Base-by-base conservation (phyloP, 2,888 invertebrate species). In the Apeira syringaria region DNA sequence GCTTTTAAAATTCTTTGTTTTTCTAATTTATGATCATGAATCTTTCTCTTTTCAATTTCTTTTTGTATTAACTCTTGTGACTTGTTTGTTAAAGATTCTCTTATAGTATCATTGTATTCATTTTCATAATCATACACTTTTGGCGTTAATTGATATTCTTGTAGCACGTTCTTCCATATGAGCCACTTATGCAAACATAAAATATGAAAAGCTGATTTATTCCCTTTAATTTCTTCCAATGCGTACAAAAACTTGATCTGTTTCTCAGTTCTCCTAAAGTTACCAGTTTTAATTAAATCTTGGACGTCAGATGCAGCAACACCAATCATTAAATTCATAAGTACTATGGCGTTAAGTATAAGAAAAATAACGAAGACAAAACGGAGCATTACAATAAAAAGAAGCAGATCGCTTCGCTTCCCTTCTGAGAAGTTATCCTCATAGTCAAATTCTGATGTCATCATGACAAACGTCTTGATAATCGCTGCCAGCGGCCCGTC, bases 251-350 rank as follows among this genome's bases (percentile, higher is more conserved):
- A 43, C 0, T 32, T 24, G 5, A 43, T 37, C 17, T 37, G 43
- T 8, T 37, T 91, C 2, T 79, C 84, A 3, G 91, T 58, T 42
- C 91, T 70, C 33, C 83, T 77, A n/a, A 91, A 84, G 48, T 89
- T 88, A 0, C 92, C 92, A 35, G 91, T 74, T 2, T 88, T 71
- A 68, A 91, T 89, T 39, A 92, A 70, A 40, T 85, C 84, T 38
- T 85, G 87, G 1, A 91, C 88, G 48, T 92, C 91, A 51, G 89
- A 91, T 0, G 92, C 92, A 5, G 92, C 91, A 6, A 92, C 81
- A 58, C 91, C 92, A 0, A 91, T 87, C 68, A 91, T 77, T 11
- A 92, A 67, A 55, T 92, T 92, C 91, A 92, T 91, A n/a, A 92
- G 68, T 0, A 43, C 43, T 5, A 43, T 24, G 5, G 37, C 32